Conservation (phyloP, 1,140 invertebrate species). For the Eumeta japonica region DNA sequence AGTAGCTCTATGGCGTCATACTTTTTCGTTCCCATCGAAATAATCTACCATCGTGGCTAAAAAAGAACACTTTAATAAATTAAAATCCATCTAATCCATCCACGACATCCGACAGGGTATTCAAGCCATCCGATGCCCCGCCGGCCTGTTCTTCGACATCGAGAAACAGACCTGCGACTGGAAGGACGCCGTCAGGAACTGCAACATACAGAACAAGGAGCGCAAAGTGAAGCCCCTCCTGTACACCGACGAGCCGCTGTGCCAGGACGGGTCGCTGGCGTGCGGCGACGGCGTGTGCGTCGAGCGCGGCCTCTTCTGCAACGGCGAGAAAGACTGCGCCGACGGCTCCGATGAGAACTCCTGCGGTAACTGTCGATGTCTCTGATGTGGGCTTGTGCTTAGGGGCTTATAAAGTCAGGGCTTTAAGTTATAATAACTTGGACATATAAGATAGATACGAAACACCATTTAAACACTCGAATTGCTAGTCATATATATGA, state of each 20-base stretch:
- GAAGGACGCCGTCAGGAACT: constrained; percentile 92
- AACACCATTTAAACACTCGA: too few species aligned
- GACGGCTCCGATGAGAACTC: constrained; percentile 90
- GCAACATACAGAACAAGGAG: constrained; percentile 88
- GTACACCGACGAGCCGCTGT: constrained; percentile 88
- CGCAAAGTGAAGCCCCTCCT: constrained; percentile 85
- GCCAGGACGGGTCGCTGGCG: constrained; percentile 80
- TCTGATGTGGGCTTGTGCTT: too few species aligned
- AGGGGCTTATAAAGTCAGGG: too few species aligned
- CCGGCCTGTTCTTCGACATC: constrained; percentile 91
- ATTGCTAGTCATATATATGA: too few species aligned
- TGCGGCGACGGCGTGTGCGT: constrained; percentile 86
- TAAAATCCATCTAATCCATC: too few species aligned
- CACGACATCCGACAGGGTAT: too few species aligned
- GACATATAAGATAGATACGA: too few species aligned
- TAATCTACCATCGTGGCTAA: too few species aligned
- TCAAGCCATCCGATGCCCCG: constrained; percentile 89
- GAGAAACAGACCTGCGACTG: constrained; percentile 95
- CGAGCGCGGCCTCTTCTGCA: constrained; percentile 89
- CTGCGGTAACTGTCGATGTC: constrained; percentile 83
- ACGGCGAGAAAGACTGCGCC: constrained; percentile 86
- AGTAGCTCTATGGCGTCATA: too few species aligned
- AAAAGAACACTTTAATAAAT: too few species aligned
- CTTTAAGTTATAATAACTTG: too few species aligned
- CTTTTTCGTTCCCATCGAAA: too few species aligned